These are phyloP conservation scores for Pandemis heparana DNA, from an alignment of 2,888 invertebrate genomes.

Conservation along the genomic window DNA sequence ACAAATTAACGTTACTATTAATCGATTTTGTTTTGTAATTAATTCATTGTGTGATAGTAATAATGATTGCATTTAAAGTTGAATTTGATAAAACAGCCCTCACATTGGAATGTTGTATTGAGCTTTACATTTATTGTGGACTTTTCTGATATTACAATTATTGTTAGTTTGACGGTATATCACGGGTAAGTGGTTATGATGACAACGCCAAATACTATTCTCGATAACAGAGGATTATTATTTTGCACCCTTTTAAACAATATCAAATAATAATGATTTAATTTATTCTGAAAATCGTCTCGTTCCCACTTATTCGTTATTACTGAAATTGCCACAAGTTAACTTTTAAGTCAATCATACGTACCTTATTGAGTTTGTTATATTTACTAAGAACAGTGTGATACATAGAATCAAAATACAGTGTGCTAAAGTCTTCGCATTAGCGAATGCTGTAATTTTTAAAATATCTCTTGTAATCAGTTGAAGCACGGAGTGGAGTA, in stretches of 20 bases:
- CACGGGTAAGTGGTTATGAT: not conserved
- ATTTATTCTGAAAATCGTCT: not conserved
- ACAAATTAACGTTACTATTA: constrained; percentile 49
- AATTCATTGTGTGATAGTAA: constrained; percentile 1
- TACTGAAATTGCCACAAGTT: not conserved
- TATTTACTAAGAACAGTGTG: constrained; percentile 49
- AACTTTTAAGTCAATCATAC: not conserved
- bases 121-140: not conserved
- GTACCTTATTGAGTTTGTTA: constrained; percentile 4
- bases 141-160: constrained; percentile 22
- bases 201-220: not conserved
- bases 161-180: constrained; percentile 14
- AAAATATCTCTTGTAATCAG: constrained; percentile 21
- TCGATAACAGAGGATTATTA: not conserved
- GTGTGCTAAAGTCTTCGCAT: constrained; percentile 25
- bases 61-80: constrained; percentile 5
- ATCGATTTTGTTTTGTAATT: constrained; percentile 8
- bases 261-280: too few relatives aligned
- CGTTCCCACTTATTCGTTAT: not conserved
- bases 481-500: constrained; percentile 38
- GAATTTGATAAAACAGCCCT: constrained; percentile 10
- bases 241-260: too few relatives aligned
- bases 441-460: constrained; percentile 8
- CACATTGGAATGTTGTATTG: constrained; percentile 16
- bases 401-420: constrained; percentile 16